Conservation (phyloP, 2,113 vertebrate species). For the Plestiodon gilberti region DNA sequence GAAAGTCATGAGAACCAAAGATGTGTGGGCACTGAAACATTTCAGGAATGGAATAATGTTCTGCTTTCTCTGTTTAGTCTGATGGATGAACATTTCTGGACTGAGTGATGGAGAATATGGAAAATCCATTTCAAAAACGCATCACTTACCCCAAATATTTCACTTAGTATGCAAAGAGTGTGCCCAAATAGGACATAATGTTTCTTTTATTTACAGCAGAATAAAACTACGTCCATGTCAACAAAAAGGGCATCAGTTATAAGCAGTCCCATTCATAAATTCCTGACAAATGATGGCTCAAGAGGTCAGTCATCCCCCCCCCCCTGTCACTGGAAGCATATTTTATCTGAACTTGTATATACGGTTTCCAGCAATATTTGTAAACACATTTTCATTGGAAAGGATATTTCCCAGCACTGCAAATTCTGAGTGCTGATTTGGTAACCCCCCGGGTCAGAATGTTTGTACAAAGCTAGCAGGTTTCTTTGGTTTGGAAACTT, state of each 20-base stretch:
- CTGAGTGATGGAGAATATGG: slow-evolving; percentile 50
- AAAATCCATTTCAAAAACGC: slow-evolving; percentile 57
- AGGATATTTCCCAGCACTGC: slow-evolving; percentile 42
- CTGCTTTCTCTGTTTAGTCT: slow-evolving; percentile 59
- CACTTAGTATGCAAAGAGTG: slow-evolving; percentile 33
- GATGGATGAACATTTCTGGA: slow-evolving; percentile 57
- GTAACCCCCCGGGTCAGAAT: not conserved
- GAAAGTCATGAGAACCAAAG: slow-evolving; percentile 70
- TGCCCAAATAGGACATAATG: slow-evolving; percentile 19
- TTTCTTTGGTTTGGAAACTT: slow-evolving; percentile 15
- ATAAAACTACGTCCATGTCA: slow-evolving; percentile 8
- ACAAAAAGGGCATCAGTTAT: slow-evolving; percentile 20
- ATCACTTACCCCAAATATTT: slow-evolving; percentile 47
- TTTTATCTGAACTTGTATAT: slow-evolving; percentile 55
- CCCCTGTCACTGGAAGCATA: slow-evolving; percentile 33
- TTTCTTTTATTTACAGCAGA: slow-evolving; percentile 54
- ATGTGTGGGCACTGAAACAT: slow-evolving; percentile 71
- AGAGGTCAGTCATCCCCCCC: slow-evolving; percentile 41
- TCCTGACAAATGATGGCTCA: slow-evolving; percentile 37
- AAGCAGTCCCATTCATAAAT: slow-evolving; percentile 26
- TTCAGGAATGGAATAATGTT: slow-evolving; percentile 68
- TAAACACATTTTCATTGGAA: slow-evolving; percentile 53
- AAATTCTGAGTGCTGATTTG: not conserved
- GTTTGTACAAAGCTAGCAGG: not conserved
- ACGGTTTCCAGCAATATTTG: slow-evolving; percentile 54